Conservation (phyloP, 2,888 invertebrate species). For the Sminthurinus aureus region DNA sequence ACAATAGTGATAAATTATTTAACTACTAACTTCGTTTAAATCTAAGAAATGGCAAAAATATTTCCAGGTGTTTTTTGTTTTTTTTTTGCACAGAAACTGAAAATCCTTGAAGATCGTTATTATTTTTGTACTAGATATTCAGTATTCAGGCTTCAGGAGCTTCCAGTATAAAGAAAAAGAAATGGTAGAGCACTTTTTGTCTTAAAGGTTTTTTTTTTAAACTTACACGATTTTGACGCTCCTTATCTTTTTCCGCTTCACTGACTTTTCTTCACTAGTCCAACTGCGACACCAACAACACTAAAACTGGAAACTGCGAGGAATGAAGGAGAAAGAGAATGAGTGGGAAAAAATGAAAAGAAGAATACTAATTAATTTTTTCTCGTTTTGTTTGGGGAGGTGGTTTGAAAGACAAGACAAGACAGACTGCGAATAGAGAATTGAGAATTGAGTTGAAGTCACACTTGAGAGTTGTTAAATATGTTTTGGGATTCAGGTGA, state of each 20-base stretch:
- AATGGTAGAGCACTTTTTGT: background rate
- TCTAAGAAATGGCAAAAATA: no score
- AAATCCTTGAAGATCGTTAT: background rate
- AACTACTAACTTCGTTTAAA: background rate
- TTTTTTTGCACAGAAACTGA: background rate
- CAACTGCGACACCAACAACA: no score
- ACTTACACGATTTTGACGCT: background rate
- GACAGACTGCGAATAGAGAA: background rate
- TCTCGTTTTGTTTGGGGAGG: background rate
- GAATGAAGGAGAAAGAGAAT: background rate
- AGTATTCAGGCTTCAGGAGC: background rate
- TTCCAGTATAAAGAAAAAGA: background rate
- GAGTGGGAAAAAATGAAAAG: background rate
- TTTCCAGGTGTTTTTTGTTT: no score
- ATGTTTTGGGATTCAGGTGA: conserved; percentile 1
- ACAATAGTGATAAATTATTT: background rate
- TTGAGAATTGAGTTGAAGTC: background rate
- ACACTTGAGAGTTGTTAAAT: conserved; percentile 24
- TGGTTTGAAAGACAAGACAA: background rate
- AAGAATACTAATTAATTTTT: background rate
- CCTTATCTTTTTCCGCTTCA: background rate
- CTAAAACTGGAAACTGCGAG: background rate
- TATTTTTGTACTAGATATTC: background rate
- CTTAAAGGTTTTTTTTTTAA: background rate
- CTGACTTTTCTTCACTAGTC: no score